phyloP scores from a whole-genome alignment of 2,888 invertebrate genomes.

The Cryptosula pallasiana region DNA sequence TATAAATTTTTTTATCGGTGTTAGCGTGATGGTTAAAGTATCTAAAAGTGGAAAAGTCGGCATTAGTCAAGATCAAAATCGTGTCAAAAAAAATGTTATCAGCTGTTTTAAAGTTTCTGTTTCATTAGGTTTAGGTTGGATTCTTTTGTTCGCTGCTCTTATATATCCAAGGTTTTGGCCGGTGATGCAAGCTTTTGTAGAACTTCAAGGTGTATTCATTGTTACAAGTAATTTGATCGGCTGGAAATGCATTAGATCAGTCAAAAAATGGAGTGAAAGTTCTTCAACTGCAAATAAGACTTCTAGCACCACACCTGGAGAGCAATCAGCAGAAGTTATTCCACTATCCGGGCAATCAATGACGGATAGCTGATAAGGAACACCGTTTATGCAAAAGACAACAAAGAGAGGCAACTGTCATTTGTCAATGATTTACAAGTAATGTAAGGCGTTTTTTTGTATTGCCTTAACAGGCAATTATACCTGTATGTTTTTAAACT shows the following conservation, averaged over 20 bases:
- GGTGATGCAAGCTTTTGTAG: background rate
- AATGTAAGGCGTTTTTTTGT: no score
- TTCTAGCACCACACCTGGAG: no score
- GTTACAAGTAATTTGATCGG: background rate
- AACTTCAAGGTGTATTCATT: background rate
- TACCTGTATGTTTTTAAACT: no score
- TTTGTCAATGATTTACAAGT: no score
- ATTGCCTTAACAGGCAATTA: no score
- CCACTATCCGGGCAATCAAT: no score
- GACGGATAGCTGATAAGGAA: no score
- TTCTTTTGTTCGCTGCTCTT: background rate
- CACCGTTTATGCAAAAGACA: no score
- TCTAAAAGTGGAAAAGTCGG: background rate
- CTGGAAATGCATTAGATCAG: background rate
- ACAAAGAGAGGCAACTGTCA: no score
- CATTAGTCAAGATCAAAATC: background rate
- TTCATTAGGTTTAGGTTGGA: slow-evolving; percentile 1
- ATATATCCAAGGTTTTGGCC: background rate
- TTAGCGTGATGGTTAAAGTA: background rate
- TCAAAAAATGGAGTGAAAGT: background rate
- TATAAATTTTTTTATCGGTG: background rate
- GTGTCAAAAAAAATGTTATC: background rate
- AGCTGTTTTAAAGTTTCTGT: slow-evolving; percentile 1
- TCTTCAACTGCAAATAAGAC: no score
- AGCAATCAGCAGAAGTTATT: no score